A percentile compares a stretch with the other conserved stretches of the same genome.
phyloP scores from a whole-genome alignment of 2,797 vertebrate genomes.

The Mastacembelus armatus region DNA sequence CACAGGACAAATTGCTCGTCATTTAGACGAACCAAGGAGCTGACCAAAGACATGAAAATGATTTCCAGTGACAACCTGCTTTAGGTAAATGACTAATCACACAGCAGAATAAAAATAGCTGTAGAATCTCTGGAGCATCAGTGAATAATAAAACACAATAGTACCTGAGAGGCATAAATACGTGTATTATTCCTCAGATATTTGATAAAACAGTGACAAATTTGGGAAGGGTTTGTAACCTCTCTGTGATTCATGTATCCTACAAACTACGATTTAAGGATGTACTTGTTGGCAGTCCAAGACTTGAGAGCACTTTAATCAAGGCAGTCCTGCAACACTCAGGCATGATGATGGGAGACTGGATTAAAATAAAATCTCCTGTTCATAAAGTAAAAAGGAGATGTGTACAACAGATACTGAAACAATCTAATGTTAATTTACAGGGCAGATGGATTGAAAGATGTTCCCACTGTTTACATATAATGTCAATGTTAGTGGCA shows the following conservation, averaged over 20 bases:
- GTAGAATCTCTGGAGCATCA: slow-evolving; percentile 47
- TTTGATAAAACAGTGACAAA: slow-evolving; percentile 53
- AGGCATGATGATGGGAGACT: slow-evolving; percentile 37
- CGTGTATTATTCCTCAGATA: slow-evolving; percentile 58
- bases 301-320: slow-evolving; percentile 77
- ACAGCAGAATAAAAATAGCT: slow-evolving; percentile 73
- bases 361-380: slow-evolving; percentile 44
- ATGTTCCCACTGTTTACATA: too few species aligned
- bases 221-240: slow-evolving; percentile 55
- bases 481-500: too few species aligned
- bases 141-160: slow-evolving; percentile 65
- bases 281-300: slow-evolving; percentile 60
- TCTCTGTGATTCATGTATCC: slow-evolving; percentile 58
- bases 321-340: slow-evolving; percentile 50
- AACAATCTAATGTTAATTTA: too few species aligned
- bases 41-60: slow-evolving; percentile 78
- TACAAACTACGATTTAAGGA: slow-evolving; percentile 66
- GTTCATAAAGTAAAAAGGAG: too few species aligned
- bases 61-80: slow-evolving; percentile 80
- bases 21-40: slow-evolving; percentile 73
- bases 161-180: slow-evolving; percentile 53
- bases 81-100: slow-evolving; percentile 81
- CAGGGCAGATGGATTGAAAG: too few species aligned
- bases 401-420: too few species aligned
- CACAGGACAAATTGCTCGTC: slow-evolving; percentile 71